phyloP scores from a whole-genome alignment of 2,888 invertebrate genomes.

The Lasius platythorax region DNA sequence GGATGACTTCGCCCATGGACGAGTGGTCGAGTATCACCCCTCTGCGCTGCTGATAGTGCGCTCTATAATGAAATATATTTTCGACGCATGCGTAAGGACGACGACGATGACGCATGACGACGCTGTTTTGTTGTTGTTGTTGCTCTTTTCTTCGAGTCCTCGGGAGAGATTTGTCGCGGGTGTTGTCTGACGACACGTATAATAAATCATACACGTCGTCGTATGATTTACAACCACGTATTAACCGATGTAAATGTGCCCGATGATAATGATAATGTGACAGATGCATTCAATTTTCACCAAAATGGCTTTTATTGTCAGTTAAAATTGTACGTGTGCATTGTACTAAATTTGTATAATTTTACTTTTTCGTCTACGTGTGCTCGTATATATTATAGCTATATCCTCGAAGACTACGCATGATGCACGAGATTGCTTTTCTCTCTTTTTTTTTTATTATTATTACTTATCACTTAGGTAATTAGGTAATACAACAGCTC shows the following conservation, averaged over 20 bases:
- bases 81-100: slow-evolving; percentile 70
- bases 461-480: slow-evolving; percentile 10
- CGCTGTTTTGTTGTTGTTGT: background rate
- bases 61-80: slow-evolving; percentile 80
- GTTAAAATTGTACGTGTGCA: slow-evolving; percentile 29
- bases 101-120: slow-evolving; percentile 27
- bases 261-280: background rate
- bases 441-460: too few relatives aligned
- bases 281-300: slow-evolving; percentile 14
- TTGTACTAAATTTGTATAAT: background rate
- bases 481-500: slow-evolving; percentile 19
- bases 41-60: slow-evolving; percentile 1
- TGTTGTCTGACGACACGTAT: background rate
- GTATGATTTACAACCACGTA: slow-evolving; percentile 10
- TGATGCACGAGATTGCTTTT: background rate
- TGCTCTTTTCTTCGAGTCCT: background rate
- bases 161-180: background rate
- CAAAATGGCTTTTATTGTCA: slow-evolving; percentile 36
- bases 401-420: slow-evolving; percentile 25
- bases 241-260: background rate
- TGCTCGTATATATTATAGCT: slow-evolving; percentile 27
- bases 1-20: background rate
- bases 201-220: slow-evolving; percentile 19
- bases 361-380: background rate
- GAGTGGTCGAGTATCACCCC: slow-evolving; percentile 1